Conservation (phyloP, 2,888 invertebrate genomes). For the Drosophila austrosaltans region DNA sequence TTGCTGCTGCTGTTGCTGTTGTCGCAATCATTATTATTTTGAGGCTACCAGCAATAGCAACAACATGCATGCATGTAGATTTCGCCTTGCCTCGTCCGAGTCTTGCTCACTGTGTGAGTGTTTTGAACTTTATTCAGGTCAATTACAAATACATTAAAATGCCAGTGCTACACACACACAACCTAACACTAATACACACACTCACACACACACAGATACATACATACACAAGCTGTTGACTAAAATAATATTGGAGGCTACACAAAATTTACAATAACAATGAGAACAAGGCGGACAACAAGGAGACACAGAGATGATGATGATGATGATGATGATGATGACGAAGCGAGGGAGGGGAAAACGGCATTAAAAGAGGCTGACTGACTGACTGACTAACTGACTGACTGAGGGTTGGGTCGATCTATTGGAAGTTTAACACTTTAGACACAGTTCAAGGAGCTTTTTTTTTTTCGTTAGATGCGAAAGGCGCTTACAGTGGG, state of each 20-base stretch:
- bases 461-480: constrained; percentile 7
- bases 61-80: constrained; percentile 68
- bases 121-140: constrained; percentile 84
- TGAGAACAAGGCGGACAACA: constrained; percentile 39
- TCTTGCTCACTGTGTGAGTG: constrained; percentile 62
- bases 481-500: constrained; percentile 28
- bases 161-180: constrained; percentile 64
- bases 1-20: constrained; percentile 60
- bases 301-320: constrained; percentile 33
- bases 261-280: constrained; percentile 48
- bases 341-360: not conserved
- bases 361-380: not conserved
- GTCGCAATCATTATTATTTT: constrained; percentile 79
- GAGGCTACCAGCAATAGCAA: constrained; percentile 58
- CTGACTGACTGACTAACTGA: constrained; percentile 4
- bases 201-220: constrained; percentile 28
- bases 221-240: constrained; percentile 66
- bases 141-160: constrained; percentile 82
- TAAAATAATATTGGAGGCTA: constrained; percentile 80
- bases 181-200: not conserved
- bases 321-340: not conserved
- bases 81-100: constrained; percentile 69
- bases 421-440: constrained; percentile 21
- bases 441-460: constrained; percentile 52
- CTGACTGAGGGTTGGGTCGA: constrained; percentile 30